A percentile compares a stretch with the other conserved stretches of the same genome.
These are phyloP conservation scores for Pangasius sanitwongsei DNA, from an alignment of 2,797 vertebrate species.

Conservation along the genomic window DNA sequence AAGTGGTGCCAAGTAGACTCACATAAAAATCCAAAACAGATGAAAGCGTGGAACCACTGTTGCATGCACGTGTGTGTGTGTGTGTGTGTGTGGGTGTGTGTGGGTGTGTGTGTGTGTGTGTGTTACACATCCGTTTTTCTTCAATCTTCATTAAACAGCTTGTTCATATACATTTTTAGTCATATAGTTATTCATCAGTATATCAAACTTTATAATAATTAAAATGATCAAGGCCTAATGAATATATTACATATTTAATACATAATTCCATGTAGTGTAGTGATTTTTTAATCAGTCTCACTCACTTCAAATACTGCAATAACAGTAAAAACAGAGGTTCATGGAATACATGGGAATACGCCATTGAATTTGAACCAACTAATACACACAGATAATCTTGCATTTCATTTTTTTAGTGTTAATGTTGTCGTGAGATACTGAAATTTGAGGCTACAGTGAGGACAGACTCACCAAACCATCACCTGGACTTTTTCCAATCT, in stretches of 20 bases:
- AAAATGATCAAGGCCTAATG: neutral
- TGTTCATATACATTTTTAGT: neutral
- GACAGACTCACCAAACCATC: too few relatives aligned
- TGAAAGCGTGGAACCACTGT: neutral
- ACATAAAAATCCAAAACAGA: neutral
- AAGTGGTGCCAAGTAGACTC: neutral
- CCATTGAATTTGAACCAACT: neutral
- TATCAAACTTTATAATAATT: neutral
- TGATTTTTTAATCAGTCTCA: neutral
- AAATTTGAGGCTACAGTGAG: too few relatives aligned
- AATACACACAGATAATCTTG: neutral
- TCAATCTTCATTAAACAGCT: neutral
- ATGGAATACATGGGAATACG: neutral
- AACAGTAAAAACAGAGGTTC: neutral
- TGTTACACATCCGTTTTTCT: neutral
- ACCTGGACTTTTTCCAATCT: too few relatives aligned
- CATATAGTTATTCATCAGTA: neutral
- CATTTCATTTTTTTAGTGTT: too few relatives aligned
- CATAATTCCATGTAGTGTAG: neutral
- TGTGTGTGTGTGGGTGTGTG: neutral
- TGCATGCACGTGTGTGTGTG: neutral
- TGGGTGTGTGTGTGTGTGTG: neutral
- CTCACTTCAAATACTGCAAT: neutral
- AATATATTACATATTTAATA: neutral
- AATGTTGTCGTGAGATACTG: too few relatives aligned